phyloP scores from a whole-genome alignment of 2,888 invertebrate genomes.

The Napeogenes sylphis region DNA sequence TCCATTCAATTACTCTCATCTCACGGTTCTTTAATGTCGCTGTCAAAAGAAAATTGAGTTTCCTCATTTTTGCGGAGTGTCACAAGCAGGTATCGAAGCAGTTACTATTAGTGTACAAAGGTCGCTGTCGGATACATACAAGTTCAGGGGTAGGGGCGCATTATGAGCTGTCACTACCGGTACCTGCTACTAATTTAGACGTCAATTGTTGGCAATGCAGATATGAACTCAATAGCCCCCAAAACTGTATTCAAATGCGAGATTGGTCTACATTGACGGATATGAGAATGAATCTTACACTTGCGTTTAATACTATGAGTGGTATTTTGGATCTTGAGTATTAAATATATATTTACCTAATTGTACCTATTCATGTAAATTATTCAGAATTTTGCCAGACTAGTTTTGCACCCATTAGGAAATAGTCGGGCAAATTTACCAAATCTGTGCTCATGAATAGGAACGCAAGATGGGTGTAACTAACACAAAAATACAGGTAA shows the following conservation, averaged over 20 bases:
- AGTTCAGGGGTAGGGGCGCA: constrained; percentile 53
- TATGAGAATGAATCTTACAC: too few species aligned
- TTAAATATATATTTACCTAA: too few species aligned
- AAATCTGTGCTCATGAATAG: too few species aligned
- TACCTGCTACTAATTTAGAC: constrained; percentile 49
- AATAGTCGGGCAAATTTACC: too few species aligned
- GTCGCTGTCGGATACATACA: constrained; percentile 56
- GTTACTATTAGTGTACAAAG: constrained; percentile 67
- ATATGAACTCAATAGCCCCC: constrained; percentile 23
- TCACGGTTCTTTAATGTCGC: constrained; percentile 42
- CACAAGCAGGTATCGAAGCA: constrained; percentile 51
- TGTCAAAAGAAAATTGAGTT: constrained; percentile 68
- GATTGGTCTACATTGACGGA: neutral
- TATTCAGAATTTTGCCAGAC: too few species aligned
- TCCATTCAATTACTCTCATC: neutral
- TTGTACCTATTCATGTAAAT: too few species aligned
- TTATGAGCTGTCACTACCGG: constrained; percentile 68
- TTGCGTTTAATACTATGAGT: too few species aligned
- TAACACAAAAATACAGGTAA: too few species aligned
- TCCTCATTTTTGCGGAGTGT: constrained; percentile 52
- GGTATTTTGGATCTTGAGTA: too few species aligned
- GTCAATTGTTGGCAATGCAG: constrained; percentile 26
- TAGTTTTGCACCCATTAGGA: too few species aligned
- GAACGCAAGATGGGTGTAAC: too few species aligned
- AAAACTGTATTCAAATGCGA: neutral